A percentile compares a stretch with the other conserved stretches of the same genome.
Evolutionary conservation across 2,113 vertebrate species (phyloP).

Genomic region (Motacilla alba): DNA sequence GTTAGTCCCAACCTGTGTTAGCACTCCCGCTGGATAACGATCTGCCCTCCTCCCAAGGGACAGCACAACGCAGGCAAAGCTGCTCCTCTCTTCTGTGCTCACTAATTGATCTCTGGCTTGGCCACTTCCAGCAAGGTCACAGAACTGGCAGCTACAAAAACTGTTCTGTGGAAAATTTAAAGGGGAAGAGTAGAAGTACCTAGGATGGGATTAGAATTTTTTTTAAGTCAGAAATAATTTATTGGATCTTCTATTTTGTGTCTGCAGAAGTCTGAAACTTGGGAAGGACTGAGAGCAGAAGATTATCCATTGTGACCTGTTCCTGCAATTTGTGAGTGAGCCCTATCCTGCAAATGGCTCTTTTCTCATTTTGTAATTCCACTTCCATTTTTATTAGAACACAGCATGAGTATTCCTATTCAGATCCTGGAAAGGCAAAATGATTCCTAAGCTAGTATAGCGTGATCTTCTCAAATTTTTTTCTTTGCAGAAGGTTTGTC

Average conservation of each 20-base stretch:
- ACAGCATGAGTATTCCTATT: not conserved
- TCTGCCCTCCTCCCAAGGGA: not conserved
- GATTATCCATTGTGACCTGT: not conserved
- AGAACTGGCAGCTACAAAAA: not conserved
- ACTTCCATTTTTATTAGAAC: not conserved
- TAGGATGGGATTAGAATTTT: not conserved
- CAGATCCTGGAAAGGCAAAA: not conserved
- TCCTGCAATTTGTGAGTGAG: not conserved
- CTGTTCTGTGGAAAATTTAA: slow-evolving; percentile 6
- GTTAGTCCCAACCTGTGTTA: not conserved
- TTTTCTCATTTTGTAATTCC: not conserved
- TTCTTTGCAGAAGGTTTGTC: not conserved
- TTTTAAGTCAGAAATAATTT: not conserved
- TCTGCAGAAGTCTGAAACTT: slow-evolving; percentile 12
- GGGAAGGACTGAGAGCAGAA: not conserved
- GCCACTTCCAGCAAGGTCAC: slow-evolving; percentile 64
- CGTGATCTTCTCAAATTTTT: not conserved
- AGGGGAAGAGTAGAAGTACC: slow-evolving; percentile 17
- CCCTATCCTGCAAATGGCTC: not conserved
- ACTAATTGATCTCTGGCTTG: slow-evolving; percentile 62
- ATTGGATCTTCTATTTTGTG: not conserved
- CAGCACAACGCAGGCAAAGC: not conserved
- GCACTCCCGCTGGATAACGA: not conserved
- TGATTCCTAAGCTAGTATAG: not conserved
- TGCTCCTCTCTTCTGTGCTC: not conserved